Conservation (phyloP, 1,140 invertebrate genomes). For the Drosophila truncata region DNA sequence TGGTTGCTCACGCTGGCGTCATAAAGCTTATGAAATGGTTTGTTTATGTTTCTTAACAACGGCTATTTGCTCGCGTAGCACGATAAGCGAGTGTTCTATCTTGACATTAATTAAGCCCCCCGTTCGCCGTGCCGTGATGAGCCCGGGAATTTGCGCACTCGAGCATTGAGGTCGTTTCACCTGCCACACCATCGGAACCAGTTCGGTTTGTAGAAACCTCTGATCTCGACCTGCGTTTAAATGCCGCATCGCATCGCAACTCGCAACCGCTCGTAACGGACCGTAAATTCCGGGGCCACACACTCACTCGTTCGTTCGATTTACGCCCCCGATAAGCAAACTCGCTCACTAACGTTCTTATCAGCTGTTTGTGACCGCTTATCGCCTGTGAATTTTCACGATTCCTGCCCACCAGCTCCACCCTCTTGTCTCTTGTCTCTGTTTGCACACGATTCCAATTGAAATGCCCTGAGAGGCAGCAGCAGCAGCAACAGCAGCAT, state of each 20-base stretch:
- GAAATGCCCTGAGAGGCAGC: conserved; percentile 5
- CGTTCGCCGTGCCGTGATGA: conserved; percentile 12
- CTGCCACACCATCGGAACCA: conserved; percentile 37
- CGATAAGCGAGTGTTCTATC: conserved; percentile 64
- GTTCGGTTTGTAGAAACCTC: conserved; percentile 17
- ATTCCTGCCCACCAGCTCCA: conserved; percentile 7
- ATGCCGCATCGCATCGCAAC: conserved; percentile 1
- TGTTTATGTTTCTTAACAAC: conserved; percentile 74
- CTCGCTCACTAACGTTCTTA: conserved; percentile 19
- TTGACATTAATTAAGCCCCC: conserved; percentile 58
- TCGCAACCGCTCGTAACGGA: conserved; percentile 5
- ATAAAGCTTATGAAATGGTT: conserved; percentile 58
- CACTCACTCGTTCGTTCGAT: conserved; percentile 14
- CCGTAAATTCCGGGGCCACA: conserved; percentile 37
- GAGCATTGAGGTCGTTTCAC: conserved; percentile 47
- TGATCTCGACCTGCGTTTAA: conserved; percentile 33
- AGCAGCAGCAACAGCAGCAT: conserved; percentile 2
- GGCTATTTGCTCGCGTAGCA: conserved; percentile 51
- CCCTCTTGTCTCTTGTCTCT: conserved; percentile 6
- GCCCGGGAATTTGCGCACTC: conserved; percentile 45
- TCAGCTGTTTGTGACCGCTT: conserved; percentile 34
- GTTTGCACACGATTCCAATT: conserved; percentile 38
- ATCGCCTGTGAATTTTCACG: conserved; percentile 53
- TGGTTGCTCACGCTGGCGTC: conserved; percentile 22
- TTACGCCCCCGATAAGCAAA: conserved; percentile 22